phyloP scores from a whole-genome alignment of 2,797 vertebrate species.

The Lepilemur septentrionalis region DNA sequence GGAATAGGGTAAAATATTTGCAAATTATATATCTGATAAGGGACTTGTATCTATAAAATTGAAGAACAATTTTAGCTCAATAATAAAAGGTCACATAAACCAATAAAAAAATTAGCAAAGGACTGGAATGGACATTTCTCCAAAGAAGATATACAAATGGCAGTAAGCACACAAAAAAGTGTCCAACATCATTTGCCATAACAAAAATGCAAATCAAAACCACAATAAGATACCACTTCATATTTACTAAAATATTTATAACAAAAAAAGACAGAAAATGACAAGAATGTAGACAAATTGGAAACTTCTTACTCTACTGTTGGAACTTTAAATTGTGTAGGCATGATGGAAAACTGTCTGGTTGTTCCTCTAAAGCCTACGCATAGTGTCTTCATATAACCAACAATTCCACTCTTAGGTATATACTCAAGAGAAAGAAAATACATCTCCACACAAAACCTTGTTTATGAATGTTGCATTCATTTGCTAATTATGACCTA shows the following conservation, averaged over 20 bases:
- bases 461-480: neutral
- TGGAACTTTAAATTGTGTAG: neutral
- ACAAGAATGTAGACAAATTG: neutral
- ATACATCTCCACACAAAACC: neutral
- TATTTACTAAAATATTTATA: neutral
- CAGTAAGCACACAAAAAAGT: neutral
- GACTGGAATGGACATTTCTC: neutral
- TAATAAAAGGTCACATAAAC: neutral
- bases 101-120: neutral
- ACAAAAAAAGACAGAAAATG: neutral
- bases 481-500: neutral
- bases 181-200: neutral
- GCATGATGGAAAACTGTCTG: neutral
- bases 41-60: neutral
- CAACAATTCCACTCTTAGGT: neutral
- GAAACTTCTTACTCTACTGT: neutral
- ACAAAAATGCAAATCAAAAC: neutral
- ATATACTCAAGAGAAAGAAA: neutral
- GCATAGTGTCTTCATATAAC: neutral
- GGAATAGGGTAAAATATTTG: neutral
- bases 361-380: neutral
- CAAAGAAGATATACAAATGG: neutral
- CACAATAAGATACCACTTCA: neutral
- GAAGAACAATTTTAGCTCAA: neutral
- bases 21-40: neutral